These are phyloP conservation scores for Anorthoa munda DNA, from an alignment of 2,888 invertebrate species.

Conservation along the genomic window DNA sequence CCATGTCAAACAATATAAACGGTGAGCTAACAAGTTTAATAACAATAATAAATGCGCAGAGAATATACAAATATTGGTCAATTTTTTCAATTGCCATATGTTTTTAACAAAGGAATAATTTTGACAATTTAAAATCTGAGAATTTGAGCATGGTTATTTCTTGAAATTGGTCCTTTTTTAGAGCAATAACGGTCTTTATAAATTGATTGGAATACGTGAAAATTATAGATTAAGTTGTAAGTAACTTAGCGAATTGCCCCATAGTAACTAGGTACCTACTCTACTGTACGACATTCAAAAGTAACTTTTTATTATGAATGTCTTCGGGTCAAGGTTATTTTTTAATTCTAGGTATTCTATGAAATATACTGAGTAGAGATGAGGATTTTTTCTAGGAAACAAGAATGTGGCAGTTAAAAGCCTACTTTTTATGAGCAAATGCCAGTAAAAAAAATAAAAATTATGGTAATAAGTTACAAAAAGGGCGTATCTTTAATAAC, in stretches of 20 bases:
- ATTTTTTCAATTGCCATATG: conserved; percentile 6
- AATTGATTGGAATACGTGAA: conserved; percentile 1
- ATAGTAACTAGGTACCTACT: background rate
- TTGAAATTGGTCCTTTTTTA: background rate
- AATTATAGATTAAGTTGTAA: background rate
- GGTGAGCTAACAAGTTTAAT: conserved; percentile 68
- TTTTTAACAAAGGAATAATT: background rate
- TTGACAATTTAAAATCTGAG: background rate
- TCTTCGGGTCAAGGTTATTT: background rate
- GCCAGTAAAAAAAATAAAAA: conserved; percentile 5
- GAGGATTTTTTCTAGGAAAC: background rate
- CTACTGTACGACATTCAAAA: background rate
- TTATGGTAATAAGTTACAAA: background rate
- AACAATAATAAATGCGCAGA: conserved; percentile 54
- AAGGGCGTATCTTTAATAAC: too few relatives aligned
- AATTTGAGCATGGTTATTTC: background rate
- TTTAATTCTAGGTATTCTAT: background rate
- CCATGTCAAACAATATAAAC: conserved; percentile 70
- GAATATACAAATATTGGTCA: conserved; percentile 25
- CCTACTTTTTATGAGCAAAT: background rate
- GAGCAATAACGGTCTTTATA: background rate
- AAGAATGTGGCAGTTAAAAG: background rate
- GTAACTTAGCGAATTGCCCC: background rate
- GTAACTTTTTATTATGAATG: background rate
- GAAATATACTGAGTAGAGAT: background rate